Conservation (phyloP, 2,888 invertebrate genomes). For the Tridacna crocea region DNA sequence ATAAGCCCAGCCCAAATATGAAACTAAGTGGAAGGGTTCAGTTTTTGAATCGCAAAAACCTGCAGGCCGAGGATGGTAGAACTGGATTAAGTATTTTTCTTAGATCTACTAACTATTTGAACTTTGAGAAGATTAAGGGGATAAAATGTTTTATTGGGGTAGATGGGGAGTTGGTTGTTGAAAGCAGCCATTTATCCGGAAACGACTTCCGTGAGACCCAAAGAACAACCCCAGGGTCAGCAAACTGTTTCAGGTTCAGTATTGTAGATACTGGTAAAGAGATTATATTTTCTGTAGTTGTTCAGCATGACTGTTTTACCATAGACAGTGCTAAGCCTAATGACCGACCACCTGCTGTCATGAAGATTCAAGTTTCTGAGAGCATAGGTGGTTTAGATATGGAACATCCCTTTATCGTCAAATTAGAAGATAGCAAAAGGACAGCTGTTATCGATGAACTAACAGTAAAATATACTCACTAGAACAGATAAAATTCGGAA, state of each 20-base stretch:
- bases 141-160: conserved; percentile 77
- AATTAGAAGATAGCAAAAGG: conserved; percentile 76
- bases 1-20: conserved; percentile 66
- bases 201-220: conserved; percentile 63
- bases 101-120: conserved; percentile 71
- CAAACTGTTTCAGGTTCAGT: conserved; percentile 75
- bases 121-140: conserved; percentile 76
- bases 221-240: conserved; percentile 73
- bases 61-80: conserved; percentile 62
- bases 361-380: conserved; percentile 65
- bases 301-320: conserved; percentile 75
- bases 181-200: conserved; percentile 60
- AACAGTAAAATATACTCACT: conserved; percentile 66
- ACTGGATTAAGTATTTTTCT: conserved; percentile 77
- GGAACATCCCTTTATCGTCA: conserved; percentile 76
- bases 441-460: conserved; percentile 78
- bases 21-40: conserved; percentile 73
- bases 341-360: conserved; percentile 61
- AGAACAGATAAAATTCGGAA: neutral
- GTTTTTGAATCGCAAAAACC: conserved; percentile 72
- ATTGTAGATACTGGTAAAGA: conserved; percentile 69
- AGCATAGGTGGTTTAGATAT: conserved; percentile 64
- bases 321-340: conserved; percentile 71
- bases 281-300: conserved; percentile 70
- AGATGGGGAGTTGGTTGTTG: conserved; percentile 73